Percentiles rank a stretch among this genome's conserved stretches.
These are phyloP conservation scores for Tokudaia muenninki DNA, from an alignment of 2,797 vertebrate species.

Conservation along the genomic window DNA sequence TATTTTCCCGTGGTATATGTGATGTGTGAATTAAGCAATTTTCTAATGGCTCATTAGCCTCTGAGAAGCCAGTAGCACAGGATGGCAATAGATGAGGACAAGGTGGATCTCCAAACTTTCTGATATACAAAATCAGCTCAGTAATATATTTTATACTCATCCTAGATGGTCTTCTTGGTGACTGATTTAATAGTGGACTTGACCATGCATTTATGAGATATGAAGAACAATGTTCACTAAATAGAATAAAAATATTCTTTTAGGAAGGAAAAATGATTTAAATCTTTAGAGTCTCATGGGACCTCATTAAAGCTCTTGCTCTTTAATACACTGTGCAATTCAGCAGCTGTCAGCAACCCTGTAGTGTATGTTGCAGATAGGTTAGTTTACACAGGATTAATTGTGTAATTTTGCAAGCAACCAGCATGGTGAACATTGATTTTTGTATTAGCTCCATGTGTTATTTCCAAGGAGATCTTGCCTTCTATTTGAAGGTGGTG, in stretches of 20 bases:
- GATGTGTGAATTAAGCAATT: background rate
- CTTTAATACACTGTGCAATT: conserved; percentile 79
- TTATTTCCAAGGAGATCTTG: conserved; percentile 68
- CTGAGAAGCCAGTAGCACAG: background rate
- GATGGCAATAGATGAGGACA: background rate
- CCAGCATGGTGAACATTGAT: conserved; percentile 80
- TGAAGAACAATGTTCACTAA: conserved; percentile 72
- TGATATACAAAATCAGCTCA: background rate
- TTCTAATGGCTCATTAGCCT: conserved; percentile 40
- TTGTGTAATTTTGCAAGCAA: conserved; percentile 86
- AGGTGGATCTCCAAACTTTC: conserved; percentile 13
- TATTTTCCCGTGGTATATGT: background rate
- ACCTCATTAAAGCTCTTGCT: conserved; percentile 87
- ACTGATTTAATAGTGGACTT: conserved; percentile 69
- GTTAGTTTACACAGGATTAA: conserved; percentile 88
- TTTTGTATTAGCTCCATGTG: conserved; percentile 67
- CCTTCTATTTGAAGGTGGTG: conserved; percentile 46
- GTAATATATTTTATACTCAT: conserved; percentile 57
- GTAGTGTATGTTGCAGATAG: conserved; percentile 83
- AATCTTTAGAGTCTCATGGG: conserved; percentile 83
- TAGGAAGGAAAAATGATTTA: conserved; percentile 66
- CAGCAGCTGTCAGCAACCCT: conserved; percentile 82
- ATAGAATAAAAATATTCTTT: conserved; percentile 84
- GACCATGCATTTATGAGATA: conserved; percentile 52
- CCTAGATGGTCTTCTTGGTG: conserved; percentile 56